Percentiles rank a stretch among this genome's conserved stretches.
phyloP scores from a whole-genome alignment of 2,888 invertebrate species.

The Cheilosia soror region DNA sequence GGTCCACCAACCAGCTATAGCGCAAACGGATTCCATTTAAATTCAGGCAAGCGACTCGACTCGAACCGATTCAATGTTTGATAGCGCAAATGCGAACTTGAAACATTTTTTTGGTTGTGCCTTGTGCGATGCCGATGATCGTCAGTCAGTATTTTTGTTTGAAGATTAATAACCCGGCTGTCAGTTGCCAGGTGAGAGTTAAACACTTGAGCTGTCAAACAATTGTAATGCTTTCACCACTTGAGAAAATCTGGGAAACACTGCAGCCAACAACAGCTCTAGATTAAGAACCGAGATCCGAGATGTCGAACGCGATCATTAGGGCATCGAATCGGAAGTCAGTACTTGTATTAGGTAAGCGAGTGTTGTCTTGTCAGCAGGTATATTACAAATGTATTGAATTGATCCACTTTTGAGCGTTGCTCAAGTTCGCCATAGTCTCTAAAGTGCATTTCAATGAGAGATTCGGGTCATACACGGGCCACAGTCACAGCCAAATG shows the following conservation, averaged over 20 bases:
- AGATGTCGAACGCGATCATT: constrained; percentile 50
- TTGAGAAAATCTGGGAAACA: constrained; percentile 34
- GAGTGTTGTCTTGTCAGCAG: neutral
- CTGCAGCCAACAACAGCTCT: constrained; percentile 5
- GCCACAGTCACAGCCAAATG: constrained; percentile 16
- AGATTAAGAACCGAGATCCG: constrained; percentile 40
- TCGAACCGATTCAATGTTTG: constrained; percentile 42
- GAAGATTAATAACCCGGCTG: constrained; percentile 55
- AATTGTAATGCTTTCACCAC: constrained; percentile 59
- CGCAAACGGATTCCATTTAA: constrained; percentile 39
- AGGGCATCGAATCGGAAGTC: constrained; percentile 54
- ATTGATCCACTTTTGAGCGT: constrained; percentile 35
- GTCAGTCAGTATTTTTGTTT: constrained; percentile 4
- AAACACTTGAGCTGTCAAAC: constrained; percentile 19
- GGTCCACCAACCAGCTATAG: neutral
- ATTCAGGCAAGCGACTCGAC: constrained; percentile 43
- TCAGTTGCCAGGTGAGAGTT: constrained; percentile 51
- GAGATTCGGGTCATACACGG: constrained; percentile 54
- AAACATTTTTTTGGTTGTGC: constrained; percentile 1
- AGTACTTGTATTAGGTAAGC: neutral
- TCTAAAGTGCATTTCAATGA: constrained; percentile 61
- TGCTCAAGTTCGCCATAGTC: constrained; percentile 14
- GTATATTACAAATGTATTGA: no score
- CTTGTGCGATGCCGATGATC: constrained; percentile 1
- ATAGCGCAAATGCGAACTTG: constrained; percentile 27